Base-by-base conservation (phyloP, 2,888 invertebrate genomes). In the Octonoba sinensis region DNA sequence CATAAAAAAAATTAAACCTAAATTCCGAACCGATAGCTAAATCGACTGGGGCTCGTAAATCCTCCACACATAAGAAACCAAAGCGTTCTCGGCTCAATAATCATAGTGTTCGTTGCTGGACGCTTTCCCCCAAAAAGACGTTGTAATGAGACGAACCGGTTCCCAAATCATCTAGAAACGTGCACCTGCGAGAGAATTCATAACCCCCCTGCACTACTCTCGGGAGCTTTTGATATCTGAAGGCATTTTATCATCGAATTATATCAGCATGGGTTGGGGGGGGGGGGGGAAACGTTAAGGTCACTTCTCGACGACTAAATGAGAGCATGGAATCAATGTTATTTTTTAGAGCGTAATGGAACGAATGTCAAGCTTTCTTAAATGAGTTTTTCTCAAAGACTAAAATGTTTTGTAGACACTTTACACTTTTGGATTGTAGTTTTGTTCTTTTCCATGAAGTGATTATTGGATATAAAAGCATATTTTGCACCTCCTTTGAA, bases 111-210 rank as follows among this genome's bases (percentile, higher is more conserved):
- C 79, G 60, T 67, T 16, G 20, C 75, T 36, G 59, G 49, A 47
- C 20, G n/a, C 22, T 24, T 51, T 46, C 24, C 66, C 66, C 20
- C 49, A 49, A 69, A 44, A 66, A 57, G 22, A 56, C 51, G 56
- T 64, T 77, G 72, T 79, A 72, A 79, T 73, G 73, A 73, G 72
- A 67, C 44, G 72, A 79, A 79, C 79, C 79, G 79, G 79, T 79
- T 79, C 36, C 57, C 44, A 51, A 79, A 67, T 79, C 79, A 79
- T 79, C 71, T 73, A 60, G 49, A 20, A 11, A 22, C 49, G 59
- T 51, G 57, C 79, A 79, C 79, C 79, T 79, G 79, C 79, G 46
- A 77, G 70, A 46, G 57, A 77, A 77, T 77, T 77, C 64, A 70
- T 64, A 36, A 46, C 36, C 24, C 20, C 74, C 51, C 18, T 18